Percentiles rank a stretch among this genome's conserved stretches.
phyloP scores from a whole-genome alignment of 2,888 invertebrate genomes.

The Strigamia crassipes region DNA sequence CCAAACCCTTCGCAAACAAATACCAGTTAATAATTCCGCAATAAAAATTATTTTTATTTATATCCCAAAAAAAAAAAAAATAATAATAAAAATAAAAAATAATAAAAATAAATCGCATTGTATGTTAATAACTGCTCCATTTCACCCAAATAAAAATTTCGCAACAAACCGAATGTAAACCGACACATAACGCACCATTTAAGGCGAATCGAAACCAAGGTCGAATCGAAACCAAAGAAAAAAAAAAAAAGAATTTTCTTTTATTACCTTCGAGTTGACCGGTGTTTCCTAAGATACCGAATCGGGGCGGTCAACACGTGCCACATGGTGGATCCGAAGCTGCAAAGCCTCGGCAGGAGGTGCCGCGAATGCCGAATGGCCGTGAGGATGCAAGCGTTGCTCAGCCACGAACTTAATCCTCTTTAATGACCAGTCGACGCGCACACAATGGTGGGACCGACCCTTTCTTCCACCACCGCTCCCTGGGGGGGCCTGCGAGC shows the following conservation, averaged over 20 bases:
- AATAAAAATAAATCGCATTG: neutral
- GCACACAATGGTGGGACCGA: conserved; percentile 18
- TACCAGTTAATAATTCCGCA: too few species aligned
- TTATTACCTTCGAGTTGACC: neutral
- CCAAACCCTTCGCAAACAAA: neutral
- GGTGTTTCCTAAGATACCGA: conserved; percentile 12
- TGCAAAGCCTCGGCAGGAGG: neutral
- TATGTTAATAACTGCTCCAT: neutral
- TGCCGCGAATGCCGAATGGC: conserved; percentile 10
- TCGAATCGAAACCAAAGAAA: too few species aligned
- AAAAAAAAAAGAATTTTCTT: too few species aligned
- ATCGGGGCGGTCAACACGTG: conserved; percentile 11
- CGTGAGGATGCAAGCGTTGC: neutral
- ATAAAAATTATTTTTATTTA: too few species aligned
- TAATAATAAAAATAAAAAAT: neutral
- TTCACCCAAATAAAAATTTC: neutral
- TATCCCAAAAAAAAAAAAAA: neutral
- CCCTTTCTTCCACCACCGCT: neutral
- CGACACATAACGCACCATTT: neutral
- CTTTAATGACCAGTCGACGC: conserved; percentile 7
- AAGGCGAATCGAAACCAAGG: neutral
- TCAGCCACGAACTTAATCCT: conserved; percentile 21
- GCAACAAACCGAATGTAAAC: neutral
- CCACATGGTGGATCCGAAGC: conserved; percentile 9
- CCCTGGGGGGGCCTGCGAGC: neutral